Evolutionary conservation across 2,888 invertebrate genomes (phyloP), one percentile per base, ranked within the genome.

Genomic region (Helobdella robusta): DNA sequence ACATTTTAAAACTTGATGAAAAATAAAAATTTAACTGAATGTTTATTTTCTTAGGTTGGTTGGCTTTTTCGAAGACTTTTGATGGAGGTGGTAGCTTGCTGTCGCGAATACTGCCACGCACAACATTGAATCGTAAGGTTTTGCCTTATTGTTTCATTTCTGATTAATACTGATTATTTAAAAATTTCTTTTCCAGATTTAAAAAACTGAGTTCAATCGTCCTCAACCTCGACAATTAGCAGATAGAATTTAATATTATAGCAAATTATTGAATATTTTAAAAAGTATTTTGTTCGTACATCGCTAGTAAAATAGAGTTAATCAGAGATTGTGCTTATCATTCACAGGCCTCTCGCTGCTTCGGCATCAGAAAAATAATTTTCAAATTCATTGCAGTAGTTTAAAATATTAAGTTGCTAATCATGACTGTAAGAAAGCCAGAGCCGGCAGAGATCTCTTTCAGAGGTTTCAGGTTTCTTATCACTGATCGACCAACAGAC

Each of bases 91-190:
- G 88, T 89, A 85, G 88, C 91, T 87, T 91, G 91, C 86, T 91
- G 91, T 84, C 90, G 91, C 85, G 91, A 92, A 85, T 92, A 91
- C 86, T 92, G 92, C 88, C 91, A 91, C 86, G 91, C 91, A 83
- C 92, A 92, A 88, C 91, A 91, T 91, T 90, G 70, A 62, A 30
- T 30, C 8, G 60, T 35, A 20, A 25, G 11, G 25, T 25, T 60
- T 28, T n/a, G 40, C 30, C 23, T 20, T 50, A 50, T 50, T 50
- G 20, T 60, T 60, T 4, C 5, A 25, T n/a, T 28, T 28, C 18
- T 28, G 11, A 20, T 52, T 58, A 28, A 20, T 30, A n/a, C 8
- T 58, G 6, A 30, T 20, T 25, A 28, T 58, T 25, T 58, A 28
- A 5, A 5, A 6, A 28, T 28, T 8, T 6, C 8, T 18, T 30